Evolutionary conservation across 1,140 invertebrate species (phyloP).

Genomic region (Magallana angulata): DNA sequence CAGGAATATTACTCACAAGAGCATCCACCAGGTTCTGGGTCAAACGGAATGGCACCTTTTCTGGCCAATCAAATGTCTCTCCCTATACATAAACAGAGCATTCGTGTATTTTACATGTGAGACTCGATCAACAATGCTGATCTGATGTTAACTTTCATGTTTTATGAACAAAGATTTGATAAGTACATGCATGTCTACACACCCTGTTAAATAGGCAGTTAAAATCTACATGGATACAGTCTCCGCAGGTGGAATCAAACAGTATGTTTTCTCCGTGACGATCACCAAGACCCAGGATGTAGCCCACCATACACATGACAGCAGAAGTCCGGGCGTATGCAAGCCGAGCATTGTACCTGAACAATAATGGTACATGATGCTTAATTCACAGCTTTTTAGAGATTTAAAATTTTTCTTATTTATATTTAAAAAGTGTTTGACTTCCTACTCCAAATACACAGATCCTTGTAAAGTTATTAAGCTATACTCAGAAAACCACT

Average conservation of each 20-base stretch:
- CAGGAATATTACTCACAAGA: constrained; percentile 83
- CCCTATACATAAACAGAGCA: constrained; percentile 81
- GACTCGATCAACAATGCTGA: background rate
- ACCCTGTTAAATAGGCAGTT: constrained; percentile 97
- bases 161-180: background rate
- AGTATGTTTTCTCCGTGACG: constrained; percentile 98
- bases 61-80: constrained; percentile 92
- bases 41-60: constrained; percentile 94
- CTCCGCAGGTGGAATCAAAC: constrained; percentile 93
- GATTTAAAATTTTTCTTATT: too few species aligned
- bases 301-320: constrained; percentile 99
- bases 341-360: constrained; percentile 85
- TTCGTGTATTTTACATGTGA: background rate
- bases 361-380: background rate
- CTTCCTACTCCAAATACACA: too few species aligned
- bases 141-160: too few species aligned
- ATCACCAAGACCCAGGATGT: constrained; percentile 97
- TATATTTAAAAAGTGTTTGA: too few species aligned
- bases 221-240: constrained; percentile 98
- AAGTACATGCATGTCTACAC: background rate
- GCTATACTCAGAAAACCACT: too few species aligned
- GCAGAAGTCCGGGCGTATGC: constrained; percentile 94
- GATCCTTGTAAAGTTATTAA: too few species aligned
- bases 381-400: too few species aligned
- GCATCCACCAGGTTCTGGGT: constrained; percentile 98